Conservation (phyloP, 2,888 invertebrate genomes). For the Sarcophaga caerulescens region DNA sequence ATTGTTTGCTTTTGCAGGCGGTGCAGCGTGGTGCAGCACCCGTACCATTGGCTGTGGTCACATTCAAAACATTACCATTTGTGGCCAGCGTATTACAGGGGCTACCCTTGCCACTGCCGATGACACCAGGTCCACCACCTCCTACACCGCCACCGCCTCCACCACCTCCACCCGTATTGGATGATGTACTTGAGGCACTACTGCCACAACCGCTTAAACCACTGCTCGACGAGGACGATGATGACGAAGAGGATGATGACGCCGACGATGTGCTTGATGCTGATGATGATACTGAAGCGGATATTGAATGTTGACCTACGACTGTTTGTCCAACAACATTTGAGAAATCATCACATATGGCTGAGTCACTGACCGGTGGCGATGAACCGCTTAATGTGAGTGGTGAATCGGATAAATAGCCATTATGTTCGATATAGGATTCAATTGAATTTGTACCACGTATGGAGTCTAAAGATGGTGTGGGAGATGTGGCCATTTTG, state of each 20-base stretch:
- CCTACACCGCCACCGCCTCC: constrained; percentile 62
- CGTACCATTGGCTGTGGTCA: constrained; percentile 75
- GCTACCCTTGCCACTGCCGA: constrained; percentile 69
- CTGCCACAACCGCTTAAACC: constrained; percentile 84
- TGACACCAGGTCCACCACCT: constrained; percentile 63
- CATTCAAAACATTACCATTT: constrained; percentile 76
- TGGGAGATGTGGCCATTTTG: constrained; percentile 93
- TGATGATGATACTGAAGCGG: constrained; percentile 77
- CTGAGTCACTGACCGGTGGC: constrained; percentile 92
- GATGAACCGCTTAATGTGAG: constrained; percentile 93
- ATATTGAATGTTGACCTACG: constrained; percentile 71
- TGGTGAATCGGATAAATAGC: constrained; percentile 89
- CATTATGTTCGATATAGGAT: constrained; percentile 91
- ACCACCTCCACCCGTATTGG: constrained; percentile 67
- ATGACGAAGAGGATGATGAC: constrained; percentile 74
- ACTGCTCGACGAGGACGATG: constrained; percentile 77
- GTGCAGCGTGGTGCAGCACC: constrained; percentile 89
- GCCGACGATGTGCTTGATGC: constrained; percentile 72
- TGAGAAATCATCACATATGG: constrained; percentile 87
- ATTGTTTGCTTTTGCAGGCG: constrained; percentile 97
- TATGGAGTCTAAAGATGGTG: constrained; percentile 96
- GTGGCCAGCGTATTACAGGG: constrained; percentile 68
- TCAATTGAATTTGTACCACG: constrained; percentile 93
- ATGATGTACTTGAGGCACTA: constrained; percentile 77
- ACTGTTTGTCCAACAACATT: constrained; percentile 70